A percentile compares a stretch with the other conserved stretches of the same genome.
Conservation (phyloP, 2,797 vertebrate species). For the Sebastes wilsoni region DNA sequence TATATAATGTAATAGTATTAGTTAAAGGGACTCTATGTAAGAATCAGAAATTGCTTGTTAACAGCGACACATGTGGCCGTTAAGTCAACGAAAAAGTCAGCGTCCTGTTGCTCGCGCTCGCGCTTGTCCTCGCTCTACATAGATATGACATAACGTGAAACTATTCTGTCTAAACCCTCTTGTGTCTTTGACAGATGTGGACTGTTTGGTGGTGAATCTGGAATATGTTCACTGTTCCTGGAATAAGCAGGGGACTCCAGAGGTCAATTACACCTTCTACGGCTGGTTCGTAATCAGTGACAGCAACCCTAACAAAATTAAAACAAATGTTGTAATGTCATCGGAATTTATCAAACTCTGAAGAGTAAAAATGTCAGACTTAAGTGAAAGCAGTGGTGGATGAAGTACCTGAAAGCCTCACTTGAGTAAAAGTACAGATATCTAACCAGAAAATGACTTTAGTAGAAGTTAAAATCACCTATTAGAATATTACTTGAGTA, state of each 20-base stretch:
- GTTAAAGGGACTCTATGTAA: too few relatives aligned
- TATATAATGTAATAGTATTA: neutral
- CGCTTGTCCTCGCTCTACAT: too few relatives aligned
- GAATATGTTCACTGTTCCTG: constrained; percentile 84
- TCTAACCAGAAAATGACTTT: too few relatives aligned
- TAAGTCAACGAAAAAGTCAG: too few relatives aligned
- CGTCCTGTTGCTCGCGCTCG: too few relatives aligned
- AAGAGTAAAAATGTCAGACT: neutral
- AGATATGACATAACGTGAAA: neutral
- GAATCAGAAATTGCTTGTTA: too few relatives aligned
- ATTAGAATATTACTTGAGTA: too few relatives aligned
- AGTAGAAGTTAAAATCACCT: too few relatives aligned
- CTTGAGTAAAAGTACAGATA: too few relatives aligned
- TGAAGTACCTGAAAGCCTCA: too few relatives aligned
- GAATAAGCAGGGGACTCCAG: constrained; percentile 62
- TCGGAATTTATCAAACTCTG: neutral
- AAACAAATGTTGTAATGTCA: neutral
- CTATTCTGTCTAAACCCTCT: neutral
- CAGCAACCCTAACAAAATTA: neutral
- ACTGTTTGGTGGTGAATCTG: constrained; percentile 81
- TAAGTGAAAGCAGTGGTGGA: too few relatives aligned
- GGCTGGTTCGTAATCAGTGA: constrained; percentile 75
- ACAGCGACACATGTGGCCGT: too few relatives aligned
- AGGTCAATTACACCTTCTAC: constrained; percentile 82
- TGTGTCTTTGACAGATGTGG: constrained; percentile 58